Conservation (phyloP, 2,888 invertebrate species). For the Neelides folsomi region DNA sequence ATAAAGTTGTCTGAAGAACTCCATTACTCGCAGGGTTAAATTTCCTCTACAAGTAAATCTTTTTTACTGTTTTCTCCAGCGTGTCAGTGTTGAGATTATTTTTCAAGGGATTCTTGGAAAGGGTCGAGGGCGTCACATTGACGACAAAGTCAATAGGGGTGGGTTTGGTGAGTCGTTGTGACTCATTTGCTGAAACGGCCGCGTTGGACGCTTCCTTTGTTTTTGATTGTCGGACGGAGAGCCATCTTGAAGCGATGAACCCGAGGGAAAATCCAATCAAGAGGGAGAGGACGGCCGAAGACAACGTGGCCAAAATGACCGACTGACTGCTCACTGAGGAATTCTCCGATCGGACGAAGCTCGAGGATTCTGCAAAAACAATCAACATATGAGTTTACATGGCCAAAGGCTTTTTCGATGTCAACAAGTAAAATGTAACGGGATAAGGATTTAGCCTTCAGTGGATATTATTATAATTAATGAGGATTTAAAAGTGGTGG, state of each 20-base stretch:
- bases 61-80: constrained; percentile 30
- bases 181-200: constrained; percentile 24
- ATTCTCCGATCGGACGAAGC: constrained; percentile 13
- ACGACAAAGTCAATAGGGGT: constrained; percentile 30
- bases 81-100: constrained; percentile 31
- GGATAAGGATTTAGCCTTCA: no score
- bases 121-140: constrained; percentile 21
- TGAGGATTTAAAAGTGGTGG: no score
- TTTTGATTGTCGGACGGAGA: constrained; percentile 18
- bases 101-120: constrained; percentile 24
- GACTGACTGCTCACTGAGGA: constrained; percentile 21
- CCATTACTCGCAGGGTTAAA: no score
- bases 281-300: constrained; percentile 24
- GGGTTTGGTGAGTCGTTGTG: constrained; percentile 26
- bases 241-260: constrained; percentile 21
- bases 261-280: constrained; percentile 28
- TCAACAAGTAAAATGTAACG: no score
- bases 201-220: constrained; percentile 23
- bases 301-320: constrained; percentile 25
- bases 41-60: constrained; percentile 24
- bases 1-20: no score
- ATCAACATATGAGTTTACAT: no score
- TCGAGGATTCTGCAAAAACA: constrained; percentile 6
- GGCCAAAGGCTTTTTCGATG: no score
- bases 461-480: no score